phyloP scores from a whole-genome alignment of 2,888 invertebrate genomes.

The Drosophila macrothrix region DNA sequence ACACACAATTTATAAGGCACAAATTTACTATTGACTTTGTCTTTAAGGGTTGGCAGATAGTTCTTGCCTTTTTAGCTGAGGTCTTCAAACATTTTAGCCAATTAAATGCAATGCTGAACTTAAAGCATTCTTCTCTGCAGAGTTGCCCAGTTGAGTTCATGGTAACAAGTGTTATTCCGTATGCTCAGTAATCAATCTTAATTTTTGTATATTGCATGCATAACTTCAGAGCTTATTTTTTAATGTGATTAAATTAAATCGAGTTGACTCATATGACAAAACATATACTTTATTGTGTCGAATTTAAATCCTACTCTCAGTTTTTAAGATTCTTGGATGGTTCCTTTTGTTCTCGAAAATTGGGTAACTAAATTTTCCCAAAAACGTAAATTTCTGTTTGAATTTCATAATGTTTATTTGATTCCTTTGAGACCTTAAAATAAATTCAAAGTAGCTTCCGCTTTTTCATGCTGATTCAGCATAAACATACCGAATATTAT shows the following conservation, averaged over 20 bases:
- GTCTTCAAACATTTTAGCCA: neutral
- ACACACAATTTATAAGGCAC: conserved; percentile 37
- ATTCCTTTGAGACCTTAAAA: conserved; percentile 15
- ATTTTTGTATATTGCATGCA: neutral
- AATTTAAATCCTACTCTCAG: neutral
- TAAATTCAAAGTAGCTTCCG: conserved; percentile 2
- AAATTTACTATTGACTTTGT: conserved; percentile 45
- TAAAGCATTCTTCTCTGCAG: neutral
- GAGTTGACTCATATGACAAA: neutral
- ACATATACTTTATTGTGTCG: neutral
- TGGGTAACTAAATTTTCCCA: neutral
- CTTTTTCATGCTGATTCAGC: conserved; percentile 30
- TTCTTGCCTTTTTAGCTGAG: conserved; percentile 1
- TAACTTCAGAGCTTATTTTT: neutral
- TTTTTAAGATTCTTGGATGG: too few relatives aligned
- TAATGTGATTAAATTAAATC: neutral
- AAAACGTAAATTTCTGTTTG: neutral
- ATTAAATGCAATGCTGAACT: neutral
- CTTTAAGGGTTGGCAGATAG: conserved; percentile 3
- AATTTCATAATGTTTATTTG: conserved; percentile 2
- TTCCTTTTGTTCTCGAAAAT: too few relatives aligned
- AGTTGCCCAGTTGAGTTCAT: neutral
- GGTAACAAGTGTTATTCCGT: neutral
- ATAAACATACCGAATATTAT: neutral
- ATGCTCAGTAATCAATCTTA: neutral